Conservation (phyloP, 2,888 invertebrate species). For the Rambutsinella grinnellia region DNA sequence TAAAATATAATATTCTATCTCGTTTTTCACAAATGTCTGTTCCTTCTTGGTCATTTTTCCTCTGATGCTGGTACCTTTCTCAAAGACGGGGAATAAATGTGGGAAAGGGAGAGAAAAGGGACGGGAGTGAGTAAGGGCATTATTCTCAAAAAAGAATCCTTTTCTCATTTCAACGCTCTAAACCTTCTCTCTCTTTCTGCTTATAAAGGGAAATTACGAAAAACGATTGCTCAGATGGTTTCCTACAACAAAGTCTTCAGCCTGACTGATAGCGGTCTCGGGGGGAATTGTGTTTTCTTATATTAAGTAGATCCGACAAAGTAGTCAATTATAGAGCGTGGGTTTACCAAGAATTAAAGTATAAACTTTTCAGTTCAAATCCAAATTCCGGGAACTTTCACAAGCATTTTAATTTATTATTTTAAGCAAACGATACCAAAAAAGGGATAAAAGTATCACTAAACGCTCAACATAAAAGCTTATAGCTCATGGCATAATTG, state of each 20-base stretch:
- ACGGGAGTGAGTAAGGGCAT: background rate
- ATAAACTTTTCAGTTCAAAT: background rate
- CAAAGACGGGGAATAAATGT: background rate
- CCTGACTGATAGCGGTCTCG: background rate
- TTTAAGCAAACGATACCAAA: no score
- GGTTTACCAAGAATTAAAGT: background rate
- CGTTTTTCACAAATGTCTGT: slow-evolving; percentile 23
- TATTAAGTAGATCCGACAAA: background rate
- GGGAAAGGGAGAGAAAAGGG: slow-evolving; percentile 5
- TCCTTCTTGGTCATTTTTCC: background rate
- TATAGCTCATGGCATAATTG: no score
- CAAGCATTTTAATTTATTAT: no score
- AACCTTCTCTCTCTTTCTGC: background rate
- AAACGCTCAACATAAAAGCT: no score
- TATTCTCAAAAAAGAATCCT: background rate
- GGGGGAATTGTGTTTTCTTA: background rate
- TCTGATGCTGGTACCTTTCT: background rate
- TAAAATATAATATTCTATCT: slow-evolving; percentile 34
- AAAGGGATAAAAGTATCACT: no score
- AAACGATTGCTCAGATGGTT: background rate
- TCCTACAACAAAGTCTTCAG: background rate
- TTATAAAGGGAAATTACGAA: slow-evolving; percentile 16
- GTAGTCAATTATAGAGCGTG: background rate
- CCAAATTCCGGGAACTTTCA: no score
- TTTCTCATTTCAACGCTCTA: background rate